Conservation (phyloP, 2,888 invertebrate species). For the Frankliniella fusca region DNA sequence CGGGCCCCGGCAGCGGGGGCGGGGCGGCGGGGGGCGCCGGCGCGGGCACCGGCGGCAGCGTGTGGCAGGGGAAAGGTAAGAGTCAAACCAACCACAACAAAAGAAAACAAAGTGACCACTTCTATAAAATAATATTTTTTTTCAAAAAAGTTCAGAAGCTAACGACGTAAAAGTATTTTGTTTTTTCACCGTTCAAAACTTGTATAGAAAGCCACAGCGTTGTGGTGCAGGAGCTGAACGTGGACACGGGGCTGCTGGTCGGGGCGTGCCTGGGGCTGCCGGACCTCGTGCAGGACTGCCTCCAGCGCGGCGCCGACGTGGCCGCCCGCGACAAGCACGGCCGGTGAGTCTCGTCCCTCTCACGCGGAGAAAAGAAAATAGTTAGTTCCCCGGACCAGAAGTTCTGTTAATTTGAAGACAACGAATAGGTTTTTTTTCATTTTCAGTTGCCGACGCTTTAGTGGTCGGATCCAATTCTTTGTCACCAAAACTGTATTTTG, state of each 20-base stretch:
- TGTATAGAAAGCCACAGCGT: neutral
- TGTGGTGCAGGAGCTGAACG: constrained; percentile 30
- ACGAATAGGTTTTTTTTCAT: too few species aligned
- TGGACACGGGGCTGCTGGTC: constrained; percentile 44
- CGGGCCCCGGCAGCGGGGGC: neutral
- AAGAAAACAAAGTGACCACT: too few species aligned
- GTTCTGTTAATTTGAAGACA: too few species aligned
- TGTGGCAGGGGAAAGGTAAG: neutral
- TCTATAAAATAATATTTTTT: too few species aligned
- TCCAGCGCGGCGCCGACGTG: constrained; percentile 50
- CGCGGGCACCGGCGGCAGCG: neutral
- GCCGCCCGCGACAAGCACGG: constrained; percentile 50
- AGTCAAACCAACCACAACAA: neutral
- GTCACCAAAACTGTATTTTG: too few species aligned
- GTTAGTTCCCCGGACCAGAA: too few species aligned
- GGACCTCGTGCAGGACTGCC: constrained; percentile 48
- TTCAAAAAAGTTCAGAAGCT: too few species aligned
- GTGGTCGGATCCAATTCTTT: too few species aligned
- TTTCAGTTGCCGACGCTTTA: too few species aligned
- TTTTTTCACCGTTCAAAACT: too few species aligned
- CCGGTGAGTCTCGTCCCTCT: constrained; percentile 39
- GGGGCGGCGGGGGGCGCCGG: neutral
- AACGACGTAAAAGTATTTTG: too few species aligned
- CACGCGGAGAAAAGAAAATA: too few species aligned
- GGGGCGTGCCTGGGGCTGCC: constrained; percentile 47